Evolutionary conservation across 2,113 vertebrate species (phyloP).

Genomic region (Dasypus novemcinctus): DNA sequence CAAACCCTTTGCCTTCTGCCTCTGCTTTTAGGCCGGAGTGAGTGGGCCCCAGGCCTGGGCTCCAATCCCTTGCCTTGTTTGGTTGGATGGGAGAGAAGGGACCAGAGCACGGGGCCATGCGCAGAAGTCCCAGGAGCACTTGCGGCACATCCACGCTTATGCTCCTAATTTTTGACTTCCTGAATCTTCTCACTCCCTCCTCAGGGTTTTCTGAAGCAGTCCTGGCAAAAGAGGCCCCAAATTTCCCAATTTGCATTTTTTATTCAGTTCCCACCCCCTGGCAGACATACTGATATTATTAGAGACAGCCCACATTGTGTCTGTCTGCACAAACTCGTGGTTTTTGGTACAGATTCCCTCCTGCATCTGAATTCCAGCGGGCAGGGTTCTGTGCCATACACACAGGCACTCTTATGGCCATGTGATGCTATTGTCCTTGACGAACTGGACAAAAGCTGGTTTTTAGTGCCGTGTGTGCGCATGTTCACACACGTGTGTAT

Average conservation of each 20-base stretch:
- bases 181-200: neutral
- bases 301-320: neutral
- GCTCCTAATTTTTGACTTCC: no score
- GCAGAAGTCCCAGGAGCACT: neutral
- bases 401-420: neutral
- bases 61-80: neutral
- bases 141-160: neutral
- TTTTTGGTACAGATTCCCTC: neutral
- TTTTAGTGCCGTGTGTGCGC: neutral
- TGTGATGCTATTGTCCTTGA: neutral
- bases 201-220: neutral
- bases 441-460: neutral
- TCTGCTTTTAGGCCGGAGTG: neutral
- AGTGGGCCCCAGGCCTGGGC: neutral
- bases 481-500: neutral
- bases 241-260: accelerated
- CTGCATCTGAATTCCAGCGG: neutral
- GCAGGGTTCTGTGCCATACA: accelerated
- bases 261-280: neutral
- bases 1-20: neutral
- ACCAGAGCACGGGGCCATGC: neutral
- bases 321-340: neutral
- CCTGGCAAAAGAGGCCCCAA: neutral
- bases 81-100: neutral
- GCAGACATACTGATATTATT: neutral